Conservation (phyloP, 2,888 invertebrate genomes). For the Amphipoea lucens region DNA sequence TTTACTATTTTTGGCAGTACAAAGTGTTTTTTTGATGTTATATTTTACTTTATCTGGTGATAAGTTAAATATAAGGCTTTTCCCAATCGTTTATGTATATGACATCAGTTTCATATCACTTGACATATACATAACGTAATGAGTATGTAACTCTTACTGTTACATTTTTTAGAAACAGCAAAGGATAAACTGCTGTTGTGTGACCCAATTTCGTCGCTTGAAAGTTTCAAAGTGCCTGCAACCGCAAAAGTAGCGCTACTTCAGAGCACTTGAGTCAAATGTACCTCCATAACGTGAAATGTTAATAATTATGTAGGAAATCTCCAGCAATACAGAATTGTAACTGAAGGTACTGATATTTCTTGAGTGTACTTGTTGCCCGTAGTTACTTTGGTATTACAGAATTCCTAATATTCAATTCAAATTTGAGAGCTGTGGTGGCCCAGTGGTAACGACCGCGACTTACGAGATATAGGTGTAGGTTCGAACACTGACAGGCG, state of each 20-base stretch:
- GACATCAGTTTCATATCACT: not conserved
- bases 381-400: not conserved
- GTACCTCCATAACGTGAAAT: constrained; percentile 16
- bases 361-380: not conserved
- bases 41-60: too few species aligned
- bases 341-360: not conserved
- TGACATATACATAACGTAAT: not conserved
- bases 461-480: too few species aligned
- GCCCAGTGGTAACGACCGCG: too few species aligned
- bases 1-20: too few species aligned
- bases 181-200: constrained; percentile 45
- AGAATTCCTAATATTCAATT: not conserved
- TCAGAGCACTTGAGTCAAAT: constrained; percentile 37
- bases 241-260: constrained; percentile 51
- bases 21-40: too few species aligned
- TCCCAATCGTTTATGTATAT: not conserved
- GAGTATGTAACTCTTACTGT: constrained; percentile 1
- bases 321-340: not conserved
- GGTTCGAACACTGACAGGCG: too few species aligned
- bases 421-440: too few species aligned
- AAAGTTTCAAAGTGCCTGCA: constrained; percentile 46
- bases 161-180: constrained; percentile 21
- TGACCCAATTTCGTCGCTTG: constrained; percentile 51
- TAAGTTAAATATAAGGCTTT: too few species aligned
- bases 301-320: constrained; percentile 34